Evolutionary conservation across 2,888 invertebrate species (phyloP).

Genomic region (Allolobophora icterica): DNA sequence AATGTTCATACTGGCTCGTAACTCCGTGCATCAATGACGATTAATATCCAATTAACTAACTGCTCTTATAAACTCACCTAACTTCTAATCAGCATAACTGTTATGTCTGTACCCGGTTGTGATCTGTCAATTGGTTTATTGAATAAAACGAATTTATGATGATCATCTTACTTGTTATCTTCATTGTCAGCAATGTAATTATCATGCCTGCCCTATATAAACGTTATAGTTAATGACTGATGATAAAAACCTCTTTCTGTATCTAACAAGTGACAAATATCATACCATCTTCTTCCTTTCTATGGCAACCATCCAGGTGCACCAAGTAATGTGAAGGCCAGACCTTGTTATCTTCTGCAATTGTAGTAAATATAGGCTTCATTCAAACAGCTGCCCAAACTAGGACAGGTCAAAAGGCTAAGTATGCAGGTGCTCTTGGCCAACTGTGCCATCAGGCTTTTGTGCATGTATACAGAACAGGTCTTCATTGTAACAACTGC

Average conservation of each 20-base stretch:
- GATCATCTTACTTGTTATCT: background rate
- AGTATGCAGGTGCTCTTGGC: slow-evolving; percentile 1
- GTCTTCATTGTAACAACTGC: too few relatives aligned
- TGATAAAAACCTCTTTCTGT: background rate
- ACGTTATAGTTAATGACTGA: background rate
- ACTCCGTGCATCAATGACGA: too few relatives aligned
- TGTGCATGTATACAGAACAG: background rate
- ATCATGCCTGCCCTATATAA: background rate
- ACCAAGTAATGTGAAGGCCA: background rate
- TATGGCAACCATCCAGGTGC: background rate
- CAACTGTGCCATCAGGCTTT: background rate
- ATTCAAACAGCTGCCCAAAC: background rate
- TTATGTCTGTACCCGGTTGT: too few relatives aligned
- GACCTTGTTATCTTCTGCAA: background rate
- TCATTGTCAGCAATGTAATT: background rate
- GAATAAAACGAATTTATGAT: too few relatives aligned
- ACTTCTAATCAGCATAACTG: too few relatives aligned
- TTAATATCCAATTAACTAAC: too few relatives aligned
- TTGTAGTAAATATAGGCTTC: background rate
- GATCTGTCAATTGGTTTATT: too few relatives aligned
- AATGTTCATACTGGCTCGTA: too few relatives aligned
- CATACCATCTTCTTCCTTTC: background rate
- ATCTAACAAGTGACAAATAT: background rate
- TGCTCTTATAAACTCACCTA: too few relatives aligned
- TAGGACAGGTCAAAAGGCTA: background rate